phyloP scores from a whole-genome alignment of 2,888 invertebrate species.

The Unio delphinus region DNA sequence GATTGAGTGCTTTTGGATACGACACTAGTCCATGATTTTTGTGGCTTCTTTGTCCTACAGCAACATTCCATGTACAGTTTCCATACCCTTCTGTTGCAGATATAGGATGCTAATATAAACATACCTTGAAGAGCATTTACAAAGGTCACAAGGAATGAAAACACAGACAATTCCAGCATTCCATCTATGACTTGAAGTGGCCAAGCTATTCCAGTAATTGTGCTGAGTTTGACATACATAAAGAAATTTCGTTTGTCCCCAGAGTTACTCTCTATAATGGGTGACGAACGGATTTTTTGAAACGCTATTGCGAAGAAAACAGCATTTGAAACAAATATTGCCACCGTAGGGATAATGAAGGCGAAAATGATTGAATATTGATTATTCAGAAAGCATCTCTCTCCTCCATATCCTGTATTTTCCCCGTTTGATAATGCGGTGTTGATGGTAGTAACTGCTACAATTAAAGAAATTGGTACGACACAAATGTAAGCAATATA shows the following conservation, averaged over 20 bases:
- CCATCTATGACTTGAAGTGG: constrained; percentile 46
- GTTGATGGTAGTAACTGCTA: constrained; percentile 9
- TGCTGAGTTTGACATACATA: constrained; percentile 46
- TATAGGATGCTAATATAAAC: constrained; percentile 47
- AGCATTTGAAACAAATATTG: constrained; percentile 36
- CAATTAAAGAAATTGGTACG: constrained; percentile 14
- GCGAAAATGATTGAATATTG: constrained; percentile 16
- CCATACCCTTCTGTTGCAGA: constrained; percentile 37
- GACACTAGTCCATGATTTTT: no score
- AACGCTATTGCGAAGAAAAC: constrained; percentile 38
- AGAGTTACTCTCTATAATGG: constrained; percentile 11
- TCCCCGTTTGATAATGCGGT: constrained; percentile 8
- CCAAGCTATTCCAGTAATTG: constrained; percentile 53
- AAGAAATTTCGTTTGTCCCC: constrained; percentile 32
- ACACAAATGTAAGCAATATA: constrained; percentile 18
- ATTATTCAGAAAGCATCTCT: constrained; percentile 24
- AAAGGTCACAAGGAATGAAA: constrained; percentile 40
- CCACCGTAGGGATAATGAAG: constrained; percentile 37
- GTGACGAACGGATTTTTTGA: constrained; percentile 24
- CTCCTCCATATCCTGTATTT: constrained; percentile 31
- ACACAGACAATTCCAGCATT: constrained; percentile 29
- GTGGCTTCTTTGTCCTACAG: no score
- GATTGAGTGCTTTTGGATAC: no score
- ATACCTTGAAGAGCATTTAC: constrained; percentile 50
- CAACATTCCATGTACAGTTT: constrained; percentile 22